Evolutionary conservation across 2,113 vertebrate species (phyloP), one percentile per base, ranked within the genome.

Genomic region (Pelobates fuscus): DNA sequence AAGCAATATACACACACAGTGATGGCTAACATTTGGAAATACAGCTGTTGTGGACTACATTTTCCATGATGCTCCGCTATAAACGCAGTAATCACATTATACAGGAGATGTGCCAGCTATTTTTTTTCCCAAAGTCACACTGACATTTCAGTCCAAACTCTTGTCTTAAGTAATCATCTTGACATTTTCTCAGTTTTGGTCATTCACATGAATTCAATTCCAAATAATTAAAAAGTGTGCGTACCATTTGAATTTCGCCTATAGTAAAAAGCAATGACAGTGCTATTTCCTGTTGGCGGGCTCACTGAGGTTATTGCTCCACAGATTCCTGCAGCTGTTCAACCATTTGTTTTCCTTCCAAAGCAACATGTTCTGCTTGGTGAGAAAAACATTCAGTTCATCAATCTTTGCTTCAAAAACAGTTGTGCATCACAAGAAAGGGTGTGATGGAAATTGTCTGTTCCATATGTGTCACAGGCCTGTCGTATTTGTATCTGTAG

Each of bases 341-440:
- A 67, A 59, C 59, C 63, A 11, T 8, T 80, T 78, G 12, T 0
- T 83, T 84, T 83, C 18, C 77, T 82, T 79, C 67, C 20, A 37
- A 55, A 78, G 29, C 71, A 79, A 27, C 70, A 66, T 66, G 54
- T 67, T 70, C 29, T 18, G 70, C 71, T 32, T 2, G 65, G 21
- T 24, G 46, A 37, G 71, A 76, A 21, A 18, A 63, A 8, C 12
- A 6, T 0, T 44, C 18, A 55, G 49, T 26, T 80, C 44, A 58
- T 65, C 26, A 67, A 67, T 80, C 70, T 65, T 76, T 70, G 57
- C 49, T 66, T 29, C 66, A 43, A 26, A 59, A 66, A 57, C 52
- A 43, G 8, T 14, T 44, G 46, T 64, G 44, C 30, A 66, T 43
- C 29, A 21, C 49, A 67, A 62, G 63, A 75, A 75, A 75, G 63